Evolutionary conservation across 2,113 vertebrate species (phyloP).

Genomic region (Tylochromis polylepis): DNA sequence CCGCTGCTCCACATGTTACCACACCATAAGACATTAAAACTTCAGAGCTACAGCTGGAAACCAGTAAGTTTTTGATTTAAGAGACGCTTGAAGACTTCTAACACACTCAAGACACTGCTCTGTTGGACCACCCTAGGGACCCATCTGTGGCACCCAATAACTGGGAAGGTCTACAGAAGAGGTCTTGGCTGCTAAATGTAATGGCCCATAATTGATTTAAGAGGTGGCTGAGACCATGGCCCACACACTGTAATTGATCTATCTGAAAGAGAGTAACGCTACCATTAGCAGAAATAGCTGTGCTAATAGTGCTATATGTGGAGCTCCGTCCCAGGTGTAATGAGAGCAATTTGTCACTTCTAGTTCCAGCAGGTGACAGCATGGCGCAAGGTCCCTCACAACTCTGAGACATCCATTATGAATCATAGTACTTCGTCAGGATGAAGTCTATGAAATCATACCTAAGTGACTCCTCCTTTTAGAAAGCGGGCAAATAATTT

Average conservation of each 20-base stretch:
- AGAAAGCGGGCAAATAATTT: not conserved
- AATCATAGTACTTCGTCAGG: constrained; percentile 12
- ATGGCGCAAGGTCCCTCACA: constrained; percentile 12
- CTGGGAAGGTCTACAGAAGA: constrained; percentile 11
- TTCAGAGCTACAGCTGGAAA: not conserved
- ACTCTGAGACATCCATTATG: constrained; percentile 22
- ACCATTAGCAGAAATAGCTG: constrained; percentile 69
- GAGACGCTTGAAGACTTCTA: not conserved
- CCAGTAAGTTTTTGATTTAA: not conserved
- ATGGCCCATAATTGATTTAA: constrained; percentile 65
- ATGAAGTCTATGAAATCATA: constrained; percentile 16
- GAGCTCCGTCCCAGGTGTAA: constrained; percentile 63
- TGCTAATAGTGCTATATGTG: constrained; percentile 69
- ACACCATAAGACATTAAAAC: not conserved
- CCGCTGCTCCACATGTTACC: not conserved
- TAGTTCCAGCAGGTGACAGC: constrained; percentile 58
- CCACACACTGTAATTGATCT: constrained; percentile 60
- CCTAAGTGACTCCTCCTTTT: not conserved
- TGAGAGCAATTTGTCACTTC: constrained; percentile 71
- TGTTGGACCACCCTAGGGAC: not conserved
- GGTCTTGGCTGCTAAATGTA: constrained; percentile 29
- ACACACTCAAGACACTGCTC: not conserved
- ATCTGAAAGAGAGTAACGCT: constrained; percentile 61
- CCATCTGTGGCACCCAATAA: constrained; percentile 6
- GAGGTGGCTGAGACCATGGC: constrained; percentile 43